Percentiles rank a stretch among this genome's conserved stretches.
phyloP scores from a whole-genome alignment of 2,797 vertebrate genomes.

The Sarcophilus harrisii region DNA sequence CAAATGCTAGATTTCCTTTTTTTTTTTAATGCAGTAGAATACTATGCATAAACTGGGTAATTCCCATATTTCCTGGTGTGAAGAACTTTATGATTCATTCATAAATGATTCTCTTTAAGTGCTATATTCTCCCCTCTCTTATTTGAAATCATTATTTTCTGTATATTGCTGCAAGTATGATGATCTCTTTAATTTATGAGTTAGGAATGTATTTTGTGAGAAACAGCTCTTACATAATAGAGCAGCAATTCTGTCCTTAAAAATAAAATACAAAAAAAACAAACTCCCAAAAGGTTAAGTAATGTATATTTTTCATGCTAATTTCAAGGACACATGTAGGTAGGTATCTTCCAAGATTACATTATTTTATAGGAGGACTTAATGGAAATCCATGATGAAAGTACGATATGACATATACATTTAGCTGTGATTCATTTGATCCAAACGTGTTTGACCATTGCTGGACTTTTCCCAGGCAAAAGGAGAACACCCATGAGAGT shows the following conservation, averaged over 20 bases:
- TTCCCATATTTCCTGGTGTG: accelerated
- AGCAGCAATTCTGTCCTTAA: background rate
- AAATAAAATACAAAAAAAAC: background rate
- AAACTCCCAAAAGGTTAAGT: background rate
- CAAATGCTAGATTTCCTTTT: background rate
- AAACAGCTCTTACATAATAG: background rate
- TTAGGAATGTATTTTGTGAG: background rate
- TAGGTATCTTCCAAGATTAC: background rate
- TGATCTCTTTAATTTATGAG: slow-evolving; percentile 12
- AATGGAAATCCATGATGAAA: background rate
- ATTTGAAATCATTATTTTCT: background rate
- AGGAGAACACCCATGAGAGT: slow-evolving; percentile 57
- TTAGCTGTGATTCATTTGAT: slow-evolving; percentile 59
- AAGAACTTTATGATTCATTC: background rate
- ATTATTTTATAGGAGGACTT: background rate
- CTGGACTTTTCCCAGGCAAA: slow-evolving; percentile 68
- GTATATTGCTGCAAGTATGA: background rate
- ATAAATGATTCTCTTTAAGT: background rate
- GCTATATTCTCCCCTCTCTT: background rate
- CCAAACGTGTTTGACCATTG: slow-evolving; percentile 57
- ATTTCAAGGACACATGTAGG: background rate
- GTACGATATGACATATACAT: background rate
- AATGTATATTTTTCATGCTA: background rate
- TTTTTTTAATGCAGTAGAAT: background rate
- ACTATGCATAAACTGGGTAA: background rate